Percentiles rank a stretch among this genome's conserved stretches.
Conservation (phyloP, 2,888 invertebrate species). For the Epinotia bilunana region DNA sequence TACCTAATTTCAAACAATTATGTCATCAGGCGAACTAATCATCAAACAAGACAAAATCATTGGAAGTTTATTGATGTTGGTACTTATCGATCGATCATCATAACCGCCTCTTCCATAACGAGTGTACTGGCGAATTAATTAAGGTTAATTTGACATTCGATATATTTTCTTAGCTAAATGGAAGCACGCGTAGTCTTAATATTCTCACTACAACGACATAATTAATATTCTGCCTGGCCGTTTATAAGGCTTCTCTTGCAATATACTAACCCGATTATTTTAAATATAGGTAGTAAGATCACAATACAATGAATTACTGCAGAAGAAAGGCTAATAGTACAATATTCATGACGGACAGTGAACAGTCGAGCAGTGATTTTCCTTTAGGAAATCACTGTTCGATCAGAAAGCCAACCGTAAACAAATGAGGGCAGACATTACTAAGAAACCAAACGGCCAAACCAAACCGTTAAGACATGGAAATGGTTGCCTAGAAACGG, state of each 20-base stretch:
- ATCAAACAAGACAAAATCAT: conserved; percentile 5
- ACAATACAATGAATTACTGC: neutral
- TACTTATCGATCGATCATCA: conserved; percentile 11
- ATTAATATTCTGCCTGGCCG: neutral
- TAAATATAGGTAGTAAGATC: conserved; percentile 5
- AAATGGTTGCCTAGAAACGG: conserved; percentile 34
- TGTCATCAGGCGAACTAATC: conserved; percentile 10
- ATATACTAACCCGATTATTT: conserved; percentile 21
- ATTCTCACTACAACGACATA: conserved; percentile 1
- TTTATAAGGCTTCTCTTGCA: conserved; percentile 21
- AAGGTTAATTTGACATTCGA: conserved; percentile 19
- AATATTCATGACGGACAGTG: conserved; percentile 29
- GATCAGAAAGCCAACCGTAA: conserved; percentile 25
- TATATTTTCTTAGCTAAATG: conserved; percentile 5
- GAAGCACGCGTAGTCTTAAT: conserved; percentile 16
- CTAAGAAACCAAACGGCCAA: conserved; percentile 3
- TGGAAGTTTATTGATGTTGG: neutral
- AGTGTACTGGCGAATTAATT: neutral
- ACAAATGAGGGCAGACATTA: conserved; percentile 26
- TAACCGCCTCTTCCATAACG: neutral
- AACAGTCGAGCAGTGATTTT: too few relatives aligned
- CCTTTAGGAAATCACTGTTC: conserved; percentile 15
- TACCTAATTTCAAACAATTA: conserved; percentile 1
- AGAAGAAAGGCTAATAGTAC: neutral
- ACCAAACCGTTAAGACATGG: conserved; percentile 45